Evolutionary conservation across 2,888 invertebrate genomes (phyloP).

Genomic region (Neoscelio sp.): DNA sequence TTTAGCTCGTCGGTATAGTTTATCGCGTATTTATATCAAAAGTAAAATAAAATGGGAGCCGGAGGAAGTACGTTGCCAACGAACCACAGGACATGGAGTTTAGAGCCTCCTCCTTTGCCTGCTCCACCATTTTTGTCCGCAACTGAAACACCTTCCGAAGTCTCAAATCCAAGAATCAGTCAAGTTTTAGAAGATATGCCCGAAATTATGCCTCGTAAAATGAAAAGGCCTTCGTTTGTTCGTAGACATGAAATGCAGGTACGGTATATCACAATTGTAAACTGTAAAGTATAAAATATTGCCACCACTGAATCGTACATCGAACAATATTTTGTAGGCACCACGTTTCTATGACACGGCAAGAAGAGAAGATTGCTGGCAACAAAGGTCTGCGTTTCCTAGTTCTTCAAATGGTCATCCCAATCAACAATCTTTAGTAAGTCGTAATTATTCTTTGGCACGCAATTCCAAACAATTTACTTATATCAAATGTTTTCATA

Average conservation of each 20-base stretch:
- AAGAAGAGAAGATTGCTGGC: conserved; percentile 73
- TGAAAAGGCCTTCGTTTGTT: neutral
- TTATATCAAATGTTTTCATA: too few species aligned
- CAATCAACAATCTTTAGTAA: conserved; percentile 76
- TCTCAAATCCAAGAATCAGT: conserved; percentile 61
- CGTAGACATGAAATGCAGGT: conserved; percentile 15
- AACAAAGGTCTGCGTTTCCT: conserved; percentile 72
- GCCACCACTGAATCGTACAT: too few species aligned
- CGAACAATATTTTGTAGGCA: too few species aligned
- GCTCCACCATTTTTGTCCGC: conserved; percentile 73
- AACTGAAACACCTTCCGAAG: conserved; percentile 56
- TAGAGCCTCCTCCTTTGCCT: conserved; percentile 71
- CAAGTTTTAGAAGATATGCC: conserved; percentile 61
- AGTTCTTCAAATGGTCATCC: conserved; percentile 71
- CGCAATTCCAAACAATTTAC: neutral
- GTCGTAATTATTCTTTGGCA: conserved; percentile 45
- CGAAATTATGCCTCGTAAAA: conserved; percentile 37
- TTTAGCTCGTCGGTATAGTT: too few species aligned
- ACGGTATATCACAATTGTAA: too few species aligned
- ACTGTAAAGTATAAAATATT: too few species aligned
- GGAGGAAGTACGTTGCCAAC: conserved; percentile 71
- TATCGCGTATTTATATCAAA: too few species aligned
- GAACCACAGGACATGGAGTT: conserved; percentile 61
- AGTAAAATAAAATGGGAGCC: conserved; percentile 73
- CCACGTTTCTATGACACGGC: conserved; percentile 70